Evolutionary conservation across 2,113 vertebrate genomes (phyloP).

Genomic region (Crotophaga sulcirostris): DNA sequence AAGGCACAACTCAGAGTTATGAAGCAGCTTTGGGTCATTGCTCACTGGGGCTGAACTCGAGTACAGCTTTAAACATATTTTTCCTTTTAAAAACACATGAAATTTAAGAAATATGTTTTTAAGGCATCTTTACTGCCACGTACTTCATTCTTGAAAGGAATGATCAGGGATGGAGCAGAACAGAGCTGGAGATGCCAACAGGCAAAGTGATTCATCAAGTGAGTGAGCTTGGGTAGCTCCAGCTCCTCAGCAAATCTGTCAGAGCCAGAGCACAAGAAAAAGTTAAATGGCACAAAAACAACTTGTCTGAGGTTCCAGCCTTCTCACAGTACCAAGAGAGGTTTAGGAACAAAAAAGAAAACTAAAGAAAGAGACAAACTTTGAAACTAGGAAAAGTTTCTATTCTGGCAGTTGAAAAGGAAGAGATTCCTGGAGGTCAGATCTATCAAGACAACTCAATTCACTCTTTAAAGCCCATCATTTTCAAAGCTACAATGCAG

Average conservation of each 20-base stretch:
- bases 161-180: background rate
- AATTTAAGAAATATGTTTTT: conserved; percentile 1
- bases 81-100: background rate
- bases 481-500: conserved; percentile 24
- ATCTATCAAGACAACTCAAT: conserved; percentile 23
- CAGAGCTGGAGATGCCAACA: background rate
- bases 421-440: conserved; percentile 44
- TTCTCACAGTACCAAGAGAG: background rate
- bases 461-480: background rate
- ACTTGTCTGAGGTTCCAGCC: background rate
- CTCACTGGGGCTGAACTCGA: background rate
- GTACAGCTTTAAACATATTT: background rate
- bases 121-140: background rate
- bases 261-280: conserved; percentile 8
- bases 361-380: conserved; percentile 8
- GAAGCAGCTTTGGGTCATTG: background rate
- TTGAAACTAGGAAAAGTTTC: conserved; percentile 45
- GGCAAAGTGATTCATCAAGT: background rate
- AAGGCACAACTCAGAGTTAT: background rate
- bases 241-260: conserved; percentile 29
- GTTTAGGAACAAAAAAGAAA: conserved; percentile 11
- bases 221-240: background rate
- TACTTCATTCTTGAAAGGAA: background rate
- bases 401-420: conserved; percentile 26
- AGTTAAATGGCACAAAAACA: background rate